These are phyloP conservation scores for Agrotis segetum DNA, from an alignment of 2,888 invertebrate species.

Conservation along the genomic window DNA sequence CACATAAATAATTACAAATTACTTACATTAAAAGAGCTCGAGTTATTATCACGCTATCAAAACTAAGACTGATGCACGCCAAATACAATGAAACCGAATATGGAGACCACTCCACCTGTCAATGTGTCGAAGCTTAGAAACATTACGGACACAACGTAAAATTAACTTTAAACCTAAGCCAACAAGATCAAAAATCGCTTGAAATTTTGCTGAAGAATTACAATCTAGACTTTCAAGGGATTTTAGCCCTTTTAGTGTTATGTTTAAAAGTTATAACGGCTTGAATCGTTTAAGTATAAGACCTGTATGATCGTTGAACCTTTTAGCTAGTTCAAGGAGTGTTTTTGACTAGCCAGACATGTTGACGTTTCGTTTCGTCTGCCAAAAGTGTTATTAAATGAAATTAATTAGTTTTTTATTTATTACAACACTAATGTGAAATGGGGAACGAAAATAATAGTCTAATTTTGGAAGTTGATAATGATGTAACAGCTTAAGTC, in stretches of 20 bases:
- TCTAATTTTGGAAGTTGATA: constrained; percentile 11
- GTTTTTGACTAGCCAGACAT: constrained; percentile 52
- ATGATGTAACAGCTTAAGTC: constrained; percentile 12
- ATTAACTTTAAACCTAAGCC: accelerated
- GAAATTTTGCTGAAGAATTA: neutral
- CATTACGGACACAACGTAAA: neutral
- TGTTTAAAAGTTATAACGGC: neutral
- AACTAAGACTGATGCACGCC: constrained; percentile 50
- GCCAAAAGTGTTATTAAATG: constrained; percentile 51
- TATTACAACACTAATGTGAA: constrained; percentile 19
- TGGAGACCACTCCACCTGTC: constrained; percentile 37
- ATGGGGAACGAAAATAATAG: constrained; percentile 29
- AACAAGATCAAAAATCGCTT: neutral
- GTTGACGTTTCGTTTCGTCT: constrained; percentile 57
- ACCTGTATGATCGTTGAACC: constrained; percentile 55
- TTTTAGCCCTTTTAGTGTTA: accelerated
- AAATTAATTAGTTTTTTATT: constrained; percentile 44
- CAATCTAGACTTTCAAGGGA: neutral
- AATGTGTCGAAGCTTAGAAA: constrained; percentile 34
- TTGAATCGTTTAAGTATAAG: constrained; percentile 2
- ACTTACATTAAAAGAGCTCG: constrained; percentile 35
- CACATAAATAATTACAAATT: neutral
- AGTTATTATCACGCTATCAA: constrained; percentile 39
- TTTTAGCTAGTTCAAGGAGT: constrained; percentile 56
- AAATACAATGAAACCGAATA: constrained; percentile 51